These are phyloP conservation scores for Erinaceus europaeus DNA, from an alignment of 2,113 vertebrate genomes.

Conservation along the genomic window DNA sequence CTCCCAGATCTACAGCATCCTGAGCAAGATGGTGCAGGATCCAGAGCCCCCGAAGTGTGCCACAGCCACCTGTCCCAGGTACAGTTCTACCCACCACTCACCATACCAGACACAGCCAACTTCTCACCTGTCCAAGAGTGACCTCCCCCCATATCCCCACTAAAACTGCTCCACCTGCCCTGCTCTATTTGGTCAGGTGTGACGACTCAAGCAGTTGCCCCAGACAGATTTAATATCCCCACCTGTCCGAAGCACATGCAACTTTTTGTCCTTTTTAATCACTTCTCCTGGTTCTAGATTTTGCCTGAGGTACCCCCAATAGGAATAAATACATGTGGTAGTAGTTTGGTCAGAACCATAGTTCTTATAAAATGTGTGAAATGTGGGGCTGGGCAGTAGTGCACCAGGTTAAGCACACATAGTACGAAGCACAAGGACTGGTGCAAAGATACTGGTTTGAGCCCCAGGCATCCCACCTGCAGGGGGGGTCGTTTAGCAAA, in stretches of 20 bases:
- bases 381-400: too few species aligned
- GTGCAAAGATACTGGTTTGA: too few species aligned
- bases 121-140: background rate
- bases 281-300: background rate
- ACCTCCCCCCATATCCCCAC: background rate
- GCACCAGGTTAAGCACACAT: too few species aligned
- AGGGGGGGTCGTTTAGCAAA: too few species aligned
- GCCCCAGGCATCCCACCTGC: too few species aligned
- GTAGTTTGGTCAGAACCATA: background rate
- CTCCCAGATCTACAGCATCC: conserved; percentile 90
- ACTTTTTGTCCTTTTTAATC: background rate
- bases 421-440: too few species aligned
- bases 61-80: conserved; percentile 86
- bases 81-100: too few species aligned
- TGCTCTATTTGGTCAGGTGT: background rate
- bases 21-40: conserved; percentile 92
- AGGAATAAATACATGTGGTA: background rate
- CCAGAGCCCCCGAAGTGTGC: conserved; percentile 84
- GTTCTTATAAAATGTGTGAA: too few species aligned
- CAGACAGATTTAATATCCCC: background rate
- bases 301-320: background rate
- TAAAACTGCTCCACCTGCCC: background rate
- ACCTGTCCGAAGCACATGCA: background rate
- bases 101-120: conserved; percentile 82
- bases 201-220: background rate